Evolutionary conservation across 2,888 invertebrate genomes (phyloP), one percentile per base, ranked within the genome.

Genomic region (Choristoneura rosaceana): DNA sequence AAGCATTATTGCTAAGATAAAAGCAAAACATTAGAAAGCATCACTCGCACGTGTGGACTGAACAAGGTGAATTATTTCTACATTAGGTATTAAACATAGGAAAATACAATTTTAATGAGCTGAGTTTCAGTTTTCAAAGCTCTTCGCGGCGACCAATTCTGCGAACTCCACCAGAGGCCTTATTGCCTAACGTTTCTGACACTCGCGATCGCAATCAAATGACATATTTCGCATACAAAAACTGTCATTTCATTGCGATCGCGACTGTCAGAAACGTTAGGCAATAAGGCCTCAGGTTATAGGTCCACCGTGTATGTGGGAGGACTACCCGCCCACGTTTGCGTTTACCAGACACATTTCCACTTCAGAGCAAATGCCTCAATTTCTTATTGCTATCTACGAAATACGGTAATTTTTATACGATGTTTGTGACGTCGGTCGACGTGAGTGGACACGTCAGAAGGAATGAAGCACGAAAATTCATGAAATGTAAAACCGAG

Each of bases 391-490:
- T 52, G 52, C 15, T 52, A 17, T 52, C 52, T 52, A 52, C 17
- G 8, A 52, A 52, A 17, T 52, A 52, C 17, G 25, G 55, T 55
- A 55, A 55, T 25, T 55, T 55, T 25, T 55, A 55, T 17, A 25
- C 55, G 0, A 55, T 55, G 12, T 52, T 9, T 55, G 17, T 52
- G 55, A 55, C 55, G 25, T 25, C 55, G 55, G 55, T 55, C 12
- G 55, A 25, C 55, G n/a, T 43, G 55, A 66, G 17, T 58, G 41
- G 66, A 66, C 41, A 58, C 43, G 66, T 33, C 66, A 65, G 41
- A 17, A 38, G 7, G 33, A 58, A 17, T 52, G 34, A 34, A 12
- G 50, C 9, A 61, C 61, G 64, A 52, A 52, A 52, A 52, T 52
- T 52, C 52, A 52, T 52, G 45, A 63, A 64, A 64, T 50, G 64